phyloP scores from a whole-genome alignment of 2,113 vertebrate species.

The Sapayoa aenigma region DNA sequence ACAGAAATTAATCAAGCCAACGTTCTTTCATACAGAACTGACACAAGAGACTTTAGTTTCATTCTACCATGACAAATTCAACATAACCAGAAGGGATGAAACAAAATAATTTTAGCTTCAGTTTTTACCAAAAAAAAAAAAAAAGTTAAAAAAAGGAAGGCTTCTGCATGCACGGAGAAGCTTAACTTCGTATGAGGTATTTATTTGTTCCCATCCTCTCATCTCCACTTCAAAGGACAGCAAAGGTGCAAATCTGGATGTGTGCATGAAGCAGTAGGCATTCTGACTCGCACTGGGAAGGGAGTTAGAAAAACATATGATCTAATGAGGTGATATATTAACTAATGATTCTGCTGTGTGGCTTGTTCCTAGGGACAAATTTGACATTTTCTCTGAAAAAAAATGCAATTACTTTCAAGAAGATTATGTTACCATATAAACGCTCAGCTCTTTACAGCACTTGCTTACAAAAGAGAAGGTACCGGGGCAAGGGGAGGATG shows the following conservation, averaged over 20 bases:
- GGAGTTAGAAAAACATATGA: neutral
- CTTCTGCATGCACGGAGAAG: neutral
- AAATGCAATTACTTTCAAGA: neutral
- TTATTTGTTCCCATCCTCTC: neutral
- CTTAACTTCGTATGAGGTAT: neutral
- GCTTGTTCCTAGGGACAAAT: neutral
- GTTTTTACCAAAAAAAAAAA: neutral
- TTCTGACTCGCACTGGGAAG: neutral
- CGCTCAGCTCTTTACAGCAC: neutral
- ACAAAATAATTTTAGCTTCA: neutral
- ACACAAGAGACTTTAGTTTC: neutral
- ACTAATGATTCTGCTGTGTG: neutral
- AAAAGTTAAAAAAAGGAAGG: neutral
- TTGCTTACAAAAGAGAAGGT: neutral
- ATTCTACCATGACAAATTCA: neutral
- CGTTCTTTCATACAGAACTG: neutral
- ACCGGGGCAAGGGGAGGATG: rapidly evolving
- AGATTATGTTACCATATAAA: neutral
- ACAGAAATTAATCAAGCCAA: neutral
- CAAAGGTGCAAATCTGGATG: neutral
- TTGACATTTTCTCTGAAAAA: neutral
- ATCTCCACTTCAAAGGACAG: neutral
- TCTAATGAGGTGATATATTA: neutral
- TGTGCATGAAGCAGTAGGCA: neutral
- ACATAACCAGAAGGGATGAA: neutral